Percentiles rank a stretch among this genome's conserved stretches.
These are phyloP conservation scores for Adelges cooleyi DNA, from an alignment of 1,140 invertebrate species.

Conservation along the genomic window DNA sequence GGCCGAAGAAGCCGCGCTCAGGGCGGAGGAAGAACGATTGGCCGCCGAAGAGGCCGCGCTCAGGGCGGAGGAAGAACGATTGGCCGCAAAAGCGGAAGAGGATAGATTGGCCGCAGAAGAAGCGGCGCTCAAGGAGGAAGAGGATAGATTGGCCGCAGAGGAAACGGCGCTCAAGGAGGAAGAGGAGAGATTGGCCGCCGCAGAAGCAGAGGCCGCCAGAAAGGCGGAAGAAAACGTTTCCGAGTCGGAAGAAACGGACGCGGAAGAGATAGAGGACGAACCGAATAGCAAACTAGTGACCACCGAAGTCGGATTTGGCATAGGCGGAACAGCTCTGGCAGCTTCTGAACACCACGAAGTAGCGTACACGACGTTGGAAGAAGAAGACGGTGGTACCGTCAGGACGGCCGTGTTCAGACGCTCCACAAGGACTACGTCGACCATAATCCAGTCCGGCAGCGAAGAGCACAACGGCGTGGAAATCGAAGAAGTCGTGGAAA, in stretches of 20 bases:
- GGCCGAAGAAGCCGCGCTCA: constrained; percentile 25
- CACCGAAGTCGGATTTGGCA: no score
- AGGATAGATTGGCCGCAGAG: background rate
- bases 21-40: constrained; percentile 20
- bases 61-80: constrained; percentile 6
- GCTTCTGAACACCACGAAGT: background rate
- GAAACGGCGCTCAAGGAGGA: background rate
- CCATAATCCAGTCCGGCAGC: background rate
- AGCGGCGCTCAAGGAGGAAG: background rate
- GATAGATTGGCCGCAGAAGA: background rate
- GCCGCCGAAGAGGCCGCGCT: constrained; percentile 23
- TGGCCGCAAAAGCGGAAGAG: constrained; percentile 18
- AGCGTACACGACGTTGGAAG: background rate
- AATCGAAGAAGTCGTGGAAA: constrained; percentile 4
- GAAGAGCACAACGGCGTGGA: background rate
- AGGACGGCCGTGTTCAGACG: no score
- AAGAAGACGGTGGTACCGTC: no score
- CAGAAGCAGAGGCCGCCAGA: background rate
- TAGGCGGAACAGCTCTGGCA: background rate
- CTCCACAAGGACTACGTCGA: no score
- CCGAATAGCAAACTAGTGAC: background rate
- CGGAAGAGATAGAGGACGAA: constrained; percentile 2
- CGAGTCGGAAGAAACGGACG: background rate
- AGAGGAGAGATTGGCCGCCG: background rate
- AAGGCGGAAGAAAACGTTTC: background rate